Percentiles rank a stretch among this genome's conserved stretches.
Evolutionary conservation across 2,888 invertebrate species (phyloP).

Genomic region (Dynastes grantii): DNA sequence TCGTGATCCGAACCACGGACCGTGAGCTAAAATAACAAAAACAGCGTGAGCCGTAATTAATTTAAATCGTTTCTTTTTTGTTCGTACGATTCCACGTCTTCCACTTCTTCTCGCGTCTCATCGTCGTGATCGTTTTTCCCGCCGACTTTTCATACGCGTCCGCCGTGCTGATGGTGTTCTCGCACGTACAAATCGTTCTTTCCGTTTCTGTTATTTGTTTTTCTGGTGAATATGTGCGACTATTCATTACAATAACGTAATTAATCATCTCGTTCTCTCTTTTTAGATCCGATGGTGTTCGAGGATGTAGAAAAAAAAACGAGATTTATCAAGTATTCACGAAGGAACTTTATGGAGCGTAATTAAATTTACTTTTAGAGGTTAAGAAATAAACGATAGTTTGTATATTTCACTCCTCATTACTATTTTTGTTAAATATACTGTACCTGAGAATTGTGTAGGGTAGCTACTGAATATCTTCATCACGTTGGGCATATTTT

Average conservation of each 20-base stretch:
- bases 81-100: slow-evolving; percentile 50
- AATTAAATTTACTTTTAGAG: no score
- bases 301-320: background rate
- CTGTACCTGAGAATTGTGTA: no score
- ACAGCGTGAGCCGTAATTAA: slow-evolving; percentile 68
- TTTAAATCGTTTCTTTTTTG: slow-evolving; percentile 64
- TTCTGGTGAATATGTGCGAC: slow-evolving; percentile 5
- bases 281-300: background rate
- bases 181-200: background rate
- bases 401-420: no score
- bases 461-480: no score
- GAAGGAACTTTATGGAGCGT: no score
- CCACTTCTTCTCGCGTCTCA: background rate
- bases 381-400: no score
- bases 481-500: no score
- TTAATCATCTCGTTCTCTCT: background rate
- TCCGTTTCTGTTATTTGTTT: slow-evolving; percentile 19
- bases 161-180: slow-evolving; percentile 37
- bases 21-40: slow-evolving; percentile 68
- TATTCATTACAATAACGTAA: background rate
- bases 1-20: slow-evolving; percentile 63
- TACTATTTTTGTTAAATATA: no score
- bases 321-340: no score
- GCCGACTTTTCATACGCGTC: slow-evolving; percentile 11
- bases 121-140: slow-evolving; percentile 14